Evolutionary conservation across 1,140 invertebrate genomes (phyloP), one percentile per base, ranked within the genome.

Genomic region (Macrostomum lignano): DNA sequence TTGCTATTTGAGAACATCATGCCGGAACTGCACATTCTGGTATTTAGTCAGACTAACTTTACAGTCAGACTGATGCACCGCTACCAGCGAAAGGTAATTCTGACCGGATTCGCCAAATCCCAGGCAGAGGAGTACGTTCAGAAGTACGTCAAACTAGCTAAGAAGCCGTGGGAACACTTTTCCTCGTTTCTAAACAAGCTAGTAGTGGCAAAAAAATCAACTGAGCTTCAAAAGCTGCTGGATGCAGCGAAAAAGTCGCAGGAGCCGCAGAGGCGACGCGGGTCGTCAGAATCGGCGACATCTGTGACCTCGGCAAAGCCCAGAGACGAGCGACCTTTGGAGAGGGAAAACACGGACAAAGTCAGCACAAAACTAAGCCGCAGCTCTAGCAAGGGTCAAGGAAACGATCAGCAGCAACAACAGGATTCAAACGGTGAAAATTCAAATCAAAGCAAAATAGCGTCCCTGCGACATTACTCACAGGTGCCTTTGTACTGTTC

Each of bases 401-500:
- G 7, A 5, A 17, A 28, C 15, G 26, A 5, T 5, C 3, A 3
- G 9, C 26, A 28, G 19, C n/a, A 9, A 9, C 9, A n/a, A n/a
- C 23, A 9, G n/a, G 3, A 7, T 5, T 15, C 7, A 15, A 17
- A 28, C 5, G 15, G 14, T 9, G 26, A 28, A 28, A 15, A 14
- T 7, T 15, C 7, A 15, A 15, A 14, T 3, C 26, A 28, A 28
- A 17, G 19, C 7, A 3, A 17, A 28, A 15, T 28, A 28, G 19
- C 9, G 9, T 14, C 26, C 5, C 19, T 28, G 9, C 15, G 26
- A 28, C 19, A 15, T 28, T 28, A 28, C 19, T 28, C 26, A 5
- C 26, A 28, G 19, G 15, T 28, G 15, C 26, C 26, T 5, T 9
- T 28, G 3, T 28, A 28, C 19, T 28, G 26, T 9, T 28, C 26